Base-by-base conservation (phyloP, 2,113 vertebrate species). In the Myotis yumanensis region DNA sequence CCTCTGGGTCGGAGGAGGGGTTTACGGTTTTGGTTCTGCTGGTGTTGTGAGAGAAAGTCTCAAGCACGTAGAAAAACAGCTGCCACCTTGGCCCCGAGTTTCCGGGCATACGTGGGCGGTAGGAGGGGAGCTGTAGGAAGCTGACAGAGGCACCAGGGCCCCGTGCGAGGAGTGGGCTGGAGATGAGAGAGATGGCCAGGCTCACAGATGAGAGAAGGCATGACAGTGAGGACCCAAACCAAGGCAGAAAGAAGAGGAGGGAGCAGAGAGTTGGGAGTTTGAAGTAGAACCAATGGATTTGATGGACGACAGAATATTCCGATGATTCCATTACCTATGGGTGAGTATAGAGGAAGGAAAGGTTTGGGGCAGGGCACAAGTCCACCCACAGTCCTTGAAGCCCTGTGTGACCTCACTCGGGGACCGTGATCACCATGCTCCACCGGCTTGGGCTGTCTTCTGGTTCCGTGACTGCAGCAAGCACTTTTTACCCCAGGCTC, bases 81-180 rank as follows among this genome's bases (percentile, higher is more conserved):
- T 0, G 5, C 66, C 32, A 43, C 8, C 71, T 4, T 43, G 37
- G 90, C 48, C 0, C 3, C 2, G 51, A 1, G 25, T 76, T 59
- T 94, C 28, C 2, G 30, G 82, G 86, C 3, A 0, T 30, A 25
- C 81, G 2, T 8, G 2, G 1, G 37, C 0, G 0, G 0, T 54
- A 10, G 17, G 37, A 22, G 0, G 3, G 75, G 69, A 22, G 46
- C 35, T 40, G 54, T n/a, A 9, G 35, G 75, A 81, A 71, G 90
- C 28, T 71, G 30, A 37, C 5, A 18, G 11, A 14, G 1, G 48
- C 32, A 20, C 17, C 16, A 6, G 22, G 5, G 11, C 17, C 77
- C 5, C 22, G 2, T 20, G 32, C 12, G 30, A 40, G 46, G 25
- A 6, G 0, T 20, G 14, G 52, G 37, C 30, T 40, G 20, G 54